phyloP scores from a whole-genome alignment of 2,113 vertebrate genomes.

The Boulengeromyrus knoepffleri region DNA sequence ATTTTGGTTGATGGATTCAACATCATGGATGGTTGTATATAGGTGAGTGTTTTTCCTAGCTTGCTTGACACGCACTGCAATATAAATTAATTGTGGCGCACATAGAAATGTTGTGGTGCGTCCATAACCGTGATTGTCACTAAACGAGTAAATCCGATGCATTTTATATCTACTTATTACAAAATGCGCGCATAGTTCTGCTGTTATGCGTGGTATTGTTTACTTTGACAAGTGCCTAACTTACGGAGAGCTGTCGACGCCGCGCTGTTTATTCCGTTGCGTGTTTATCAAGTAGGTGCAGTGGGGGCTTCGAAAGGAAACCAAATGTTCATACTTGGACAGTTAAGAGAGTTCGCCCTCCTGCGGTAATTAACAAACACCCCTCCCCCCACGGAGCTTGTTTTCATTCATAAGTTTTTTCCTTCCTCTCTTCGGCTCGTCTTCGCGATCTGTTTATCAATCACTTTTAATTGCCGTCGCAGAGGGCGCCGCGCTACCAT shows the following conservation, averaged over 20 bases:
- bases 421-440: constrained; percentile 39
- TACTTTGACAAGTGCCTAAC: background rate
- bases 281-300: background rate
- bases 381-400: constrained; percentile 56
- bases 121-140: background rate
- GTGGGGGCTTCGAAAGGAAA: constrained; percentile 10
- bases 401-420: constrained; percentile 89
- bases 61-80: background rate
- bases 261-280: background rate
- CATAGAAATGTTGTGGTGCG: background rate
- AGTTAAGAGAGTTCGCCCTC: constrained; percentile 45
- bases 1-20: constrained; percentile 61
- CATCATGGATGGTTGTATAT: constrained; percentile 53
- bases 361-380: constrained; percentile 54
- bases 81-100: background rate
- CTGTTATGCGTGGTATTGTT: background rate
- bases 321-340: constrained; percentile 35
- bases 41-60: constrained; percentile 52
- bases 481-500: constrained; percentile 40
- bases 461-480: constrained; percentile 35
- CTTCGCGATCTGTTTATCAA: constrained; percentile 44
- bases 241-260: background rate
- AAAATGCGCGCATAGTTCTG: background rate
- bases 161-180: constrained; percentile 1
- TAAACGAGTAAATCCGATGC: background rate